phyloP scores from a whole-genome alignment of 2,113 vertebrate genomes.

The Tragelaphus strepsiceros region DNA sequence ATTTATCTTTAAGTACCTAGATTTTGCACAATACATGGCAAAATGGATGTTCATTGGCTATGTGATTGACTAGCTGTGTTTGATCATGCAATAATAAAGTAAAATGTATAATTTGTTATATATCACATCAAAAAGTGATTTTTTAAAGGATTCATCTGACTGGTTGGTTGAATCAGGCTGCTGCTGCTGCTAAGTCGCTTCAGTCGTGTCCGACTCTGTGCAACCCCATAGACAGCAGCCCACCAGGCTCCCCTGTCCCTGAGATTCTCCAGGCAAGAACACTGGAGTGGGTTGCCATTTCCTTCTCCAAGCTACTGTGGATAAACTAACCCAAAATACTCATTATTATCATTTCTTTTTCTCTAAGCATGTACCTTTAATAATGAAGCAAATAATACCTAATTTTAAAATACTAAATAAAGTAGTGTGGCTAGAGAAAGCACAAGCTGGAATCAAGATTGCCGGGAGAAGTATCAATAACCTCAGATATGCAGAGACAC shows the following conservation, averaged over 20 bases:
- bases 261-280: no score
- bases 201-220: no score
- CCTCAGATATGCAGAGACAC: no score
- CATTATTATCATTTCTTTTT: not conserved
- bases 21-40: not conserved
- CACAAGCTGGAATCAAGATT: not conserved
- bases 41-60: not conserved
- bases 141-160: not conserved
- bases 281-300: no score
- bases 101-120: not conserved
- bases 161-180: not conserved
- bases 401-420: constrained; percentile 39
- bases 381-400: not conserved
- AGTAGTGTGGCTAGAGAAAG: not conserved
- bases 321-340: not conserved
- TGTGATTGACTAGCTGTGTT: not conserved
- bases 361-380: not conserved
- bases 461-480: not conserved
- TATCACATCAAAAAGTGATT: not conserved
- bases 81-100: not conserved
- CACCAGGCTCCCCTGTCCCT: no score
- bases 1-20: not conserved
- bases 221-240: no score
- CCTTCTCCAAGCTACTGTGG: not conserved
- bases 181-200: no score